These are phyloP conservation scores for Sipunculus nudus DNA, from an alignment of 2,888 invertebrate species.

Conservation along the genomic window DNA sequence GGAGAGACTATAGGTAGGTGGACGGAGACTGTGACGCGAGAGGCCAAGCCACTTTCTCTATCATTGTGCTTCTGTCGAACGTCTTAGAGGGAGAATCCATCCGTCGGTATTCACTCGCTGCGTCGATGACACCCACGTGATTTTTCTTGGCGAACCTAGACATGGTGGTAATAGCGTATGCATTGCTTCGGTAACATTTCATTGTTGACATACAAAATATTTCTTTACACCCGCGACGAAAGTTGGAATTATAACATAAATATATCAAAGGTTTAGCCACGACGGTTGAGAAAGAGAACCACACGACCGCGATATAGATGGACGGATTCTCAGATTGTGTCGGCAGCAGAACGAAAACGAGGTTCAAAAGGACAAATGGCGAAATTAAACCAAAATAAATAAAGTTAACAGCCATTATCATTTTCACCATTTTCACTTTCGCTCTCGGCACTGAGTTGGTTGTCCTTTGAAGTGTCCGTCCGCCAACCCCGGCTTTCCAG, in stretches of 20 bases:
- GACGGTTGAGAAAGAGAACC: constrained; percentile 42
- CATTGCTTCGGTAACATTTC: constrained; percentile 59
- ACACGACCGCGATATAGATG: constrained; percentile 43
- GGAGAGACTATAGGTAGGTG: constrained; percentile 9
- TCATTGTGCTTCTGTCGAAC: constrained; percentile 44
- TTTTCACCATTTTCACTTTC: constrained; percentile 62
- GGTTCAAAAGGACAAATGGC: constrained; percentile 47
- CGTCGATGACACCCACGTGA: constrained; percentile 54
- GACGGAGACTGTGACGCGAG: constrained; percentile 11
- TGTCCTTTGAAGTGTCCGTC: constrained; percentile 48
- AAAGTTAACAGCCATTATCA: constrained; percentile 53
- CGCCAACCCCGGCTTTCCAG: constrained; percentile 47
- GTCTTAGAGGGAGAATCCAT: constrained; percentile 44
- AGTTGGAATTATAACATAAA: constrained; percentile 59
- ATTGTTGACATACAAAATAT: constrained; percentile 61
- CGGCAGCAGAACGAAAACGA: constrained; percentile 23
- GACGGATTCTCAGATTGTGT: constrained; percentile 21
- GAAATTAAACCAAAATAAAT: constrained; percentile 36
- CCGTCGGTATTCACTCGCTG: constrained; percentile 21
- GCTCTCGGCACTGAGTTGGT: constrained; percentile 57
- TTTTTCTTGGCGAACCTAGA: constrained; percentile 58
- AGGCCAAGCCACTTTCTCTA: constrained; percentile 39
- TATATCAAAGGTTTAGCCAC: constrained; percentile 56
- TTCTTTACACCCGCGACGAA: constrained; percentile 62
- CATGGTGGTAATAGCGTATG: constrained; percentile 60